phyloP scores from a whole-genome alignment of 2,113 vertebrate species.

The Peromyscus leucopus region DNA sequence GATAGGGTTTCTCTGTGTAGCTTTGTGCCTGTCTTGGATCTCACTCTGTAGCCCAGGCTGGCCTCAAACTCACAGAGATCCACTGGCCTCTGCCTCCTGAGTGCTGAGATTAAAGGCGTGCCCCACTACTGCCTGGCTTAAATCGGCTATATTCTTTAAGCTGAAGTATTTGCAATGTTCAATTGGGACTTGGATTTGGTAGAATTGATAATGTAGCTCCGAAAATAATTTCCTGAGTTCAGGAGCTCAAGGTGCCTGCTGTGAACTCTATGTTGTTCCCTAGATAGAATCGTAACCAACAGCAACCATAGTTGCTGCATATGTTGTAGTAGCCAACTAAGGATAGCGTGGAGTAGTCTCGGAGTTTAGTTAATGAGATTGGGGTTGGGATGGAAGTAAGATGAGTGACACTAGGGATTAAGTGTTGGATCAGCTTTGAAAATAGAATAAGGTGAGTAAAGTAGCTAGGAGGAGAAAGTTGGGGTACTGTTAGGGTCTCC shows the following conservation, averaged over 20 bases:
- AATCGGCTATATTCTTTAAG: background rate
- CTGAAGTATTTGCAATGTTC: background rate
- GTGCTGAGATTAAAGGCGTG: no score
- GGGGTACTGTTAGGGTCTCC: background rate
- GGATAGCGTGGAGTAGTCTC: background rate
- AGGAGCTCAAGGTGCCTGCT: background rate
- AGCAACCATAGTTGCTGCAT: background rate
- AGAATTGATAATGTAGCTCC: background rate
- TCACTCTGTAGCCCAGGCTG: no score
- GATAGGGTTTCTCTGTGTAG: no score
- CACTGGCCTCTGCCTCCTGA: no score
- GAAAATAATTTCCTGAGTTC: background rate
- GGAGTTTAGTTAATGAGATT: background rate
- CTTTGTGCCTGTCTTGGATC: no score
- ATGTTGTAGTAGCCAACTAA: background rate
- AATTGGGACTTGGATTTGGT: background rate
- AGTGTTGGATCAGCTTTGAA: background rate
- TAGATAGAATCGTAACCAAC: background rate
- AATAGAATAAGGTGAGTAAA: background rate
- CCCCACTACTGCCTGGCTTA: no score
- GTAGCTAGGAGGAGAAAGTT: background rate
- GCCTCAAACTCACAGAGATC: no score
- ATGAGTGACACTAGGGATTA: background rate
- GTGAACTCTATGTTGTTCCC: background rate
- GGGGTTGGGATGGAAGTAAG: no score